Conservation (phyloP, 2,797 vertebrate species). For the Orestias chungarensis region DNA sequence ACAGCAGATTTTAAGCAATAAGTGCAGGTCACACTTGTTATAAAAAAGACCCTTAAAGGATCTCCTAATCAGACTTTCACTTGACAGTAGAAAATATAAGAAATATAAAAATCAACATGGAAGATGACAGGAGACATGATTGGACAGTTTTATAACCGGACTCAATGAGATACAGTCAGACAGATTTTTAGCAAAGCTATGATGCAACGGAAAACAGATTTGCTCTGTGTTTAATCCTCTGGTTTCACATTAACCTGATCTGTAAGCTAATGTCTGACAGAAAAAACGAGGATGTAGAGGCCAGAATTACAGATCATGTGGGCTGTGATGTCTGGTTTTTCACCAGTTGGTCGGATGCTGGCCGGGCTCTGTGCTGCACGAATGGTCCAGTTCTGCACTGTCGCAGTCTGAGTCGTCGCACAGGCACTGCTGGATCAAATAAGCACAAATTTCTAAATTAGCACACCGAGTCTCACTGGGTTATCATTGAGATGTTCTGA, state of each 20-base stretch:
- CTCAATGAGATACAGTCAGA: constrained; percentile 44
- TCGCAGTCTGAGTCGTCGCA: constrained; percentile 92
- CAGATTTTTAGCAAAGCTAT: constrained; percentile 56
- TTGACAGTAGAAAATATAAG: constrained; percentile 22
- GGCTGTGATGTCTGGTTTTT: constrained; percentile 58
- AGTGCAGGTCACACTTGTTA: constrained; percentile 52
- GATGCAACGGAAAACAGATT: constrained; percentile 8
- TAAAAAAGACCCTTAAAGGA: constrained; percentile 53
- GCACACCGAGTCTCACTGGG: not conserved
- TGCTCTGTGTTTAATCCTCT: constrained; percentile 4
- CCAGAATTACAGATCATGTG: constrained; percentile 21
- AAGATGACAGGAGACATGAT: constrained; percentile 16
- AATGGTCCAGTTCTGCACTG: constrained; percentile 88
- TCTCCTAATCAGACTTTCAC: constrained; percentile 23
- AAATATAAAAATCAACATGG: constrained; percentile 42
- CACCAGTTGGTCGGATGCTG: constrained; percentile 84
- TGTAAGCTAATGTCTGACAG: constrained; percentile 11
- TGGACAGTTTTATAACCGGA: constrained; percentile 12
- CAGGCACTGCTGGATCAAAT: constrained; percentile 58
- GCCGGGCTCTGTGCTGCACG: constrained; percentile 83
- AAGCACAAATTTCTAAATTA: not conserved
- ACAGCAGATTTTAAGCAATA: constrained; percentile 36
- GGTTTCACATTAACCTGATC: constrained; percentile 25
- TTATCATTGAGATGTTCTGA: not conserved
- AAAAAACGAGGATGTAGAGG: constrained; percentile 24